Base-by-base conservation (phyloP, 2,797 vertebrate genomes). In the Lophotriccus pileatus region DNA sequence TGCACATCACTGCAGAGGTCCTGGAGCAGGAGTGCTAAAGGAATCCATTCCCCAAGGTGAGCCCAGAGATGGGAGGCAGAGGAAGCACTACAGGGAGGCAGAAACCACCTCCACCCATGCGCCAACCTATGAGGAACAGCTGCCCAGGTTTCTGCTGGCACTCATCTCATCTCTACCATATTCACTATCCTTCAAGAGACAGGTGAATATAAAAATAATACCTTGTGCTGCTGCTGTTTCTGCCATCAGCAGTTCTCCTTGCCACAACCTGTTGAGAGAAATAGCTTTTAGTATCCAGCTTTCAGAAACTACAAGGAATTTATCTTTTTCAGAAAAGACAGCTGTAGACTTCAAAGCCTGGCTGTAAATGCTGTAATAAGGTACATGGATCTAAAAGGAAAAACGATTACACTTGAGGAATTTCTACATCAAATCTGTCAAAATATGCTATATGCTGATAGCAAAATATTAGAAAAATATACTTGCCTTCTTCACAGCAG, bases 401-500 rank as follows among this genome's bases (percentile, higher is more conserved):
- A 64, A 77, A 41, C 50, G 0, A 75, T 62, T 66, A 25, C 4
- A 34, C 18, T 1, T 73, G 36, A 89, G 76, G 24, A 86, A 66
- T 7, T 27, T 91, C 41, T 22, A 79, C 30, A 66, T 5, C 74
- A 70, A 43, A 6, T 18, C 50, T 12, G 15, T 25, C 47, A 85
- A 87, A 68, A 89, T 27, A 80, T 12, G 60, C 28, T 64, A 6
- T 8, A 75, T 30, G 21, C 16, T 69, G 39, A 73, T 6, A 88
- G 73, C 6, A 84, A 86, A 82, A 39, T 14, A 47, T 3, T 34
- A 32, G 4, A 21, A 56, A 83, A 79, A 79, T 55, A 14, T 7
- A 78, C 97, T 97, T 81, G 95, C 97, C 97, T 96, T 93, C 24
- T 76, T 90, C 27, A 68, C 49, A 60, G 90, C 43, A 63, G 93